A percentile compares a stretch with the other conserved stretches of the same genome.
Evolutionary conservation across 2,888 invertebrate genomes (phyloP).

Genomic region (Conistra vaccinii): DNA sequence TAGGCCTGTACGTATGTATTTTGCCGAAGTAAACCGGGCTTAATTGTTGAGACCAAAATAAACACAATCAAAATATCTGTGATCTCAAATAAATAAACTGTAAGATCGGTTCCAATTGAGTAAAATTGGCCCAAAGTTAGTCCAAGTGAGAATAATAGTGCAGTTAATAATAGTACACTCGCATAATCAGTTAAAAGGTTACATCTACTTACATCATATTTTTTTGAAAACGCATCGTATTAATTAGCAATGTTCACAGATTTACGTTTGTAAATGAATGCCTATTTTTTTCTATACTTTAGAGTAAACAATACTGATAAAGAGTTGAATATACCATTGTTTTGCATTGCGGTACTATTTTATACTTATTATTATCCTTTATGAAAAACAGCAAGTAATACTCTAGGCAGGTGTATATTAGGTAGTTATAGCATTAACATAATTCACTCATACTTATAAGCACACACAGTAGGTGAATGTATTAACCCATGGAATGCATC

Average conservation of each 20-base stretch:
- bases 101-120: background rate
- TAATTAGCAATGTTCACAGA: background rate
- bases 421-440: background rate
- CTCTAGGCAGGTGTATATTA: background rate
- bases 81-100: background rate
- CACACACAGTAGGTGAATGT: background rate
- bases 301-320: slow-evolving; percentile 17
- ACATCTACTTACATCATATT: background rate
- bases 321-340: background rate
- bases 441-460: background rate
- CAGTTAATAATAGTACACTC: background rate
- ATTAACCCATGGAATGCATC: background rate
- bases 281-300: slow-evolving; percentile 2
- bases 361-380: background rate
- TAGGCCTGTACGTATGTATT: background rate
- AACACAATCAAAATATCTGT: background rate
- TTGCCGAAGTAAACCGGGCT: background rate
- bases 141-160: background rate
- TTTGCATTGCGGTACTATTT: background rate
- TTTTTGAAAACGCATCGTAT: background rate
- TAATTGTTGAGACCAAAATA: background rate
- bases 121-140: background rate
- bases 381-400: background rate
- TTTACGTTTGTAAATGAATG: background rate
- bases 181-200: background rate